phyloP scores from a whole-genome alignment of 2,888 invertebrate species.

The Quadriops clusia region DNA sequence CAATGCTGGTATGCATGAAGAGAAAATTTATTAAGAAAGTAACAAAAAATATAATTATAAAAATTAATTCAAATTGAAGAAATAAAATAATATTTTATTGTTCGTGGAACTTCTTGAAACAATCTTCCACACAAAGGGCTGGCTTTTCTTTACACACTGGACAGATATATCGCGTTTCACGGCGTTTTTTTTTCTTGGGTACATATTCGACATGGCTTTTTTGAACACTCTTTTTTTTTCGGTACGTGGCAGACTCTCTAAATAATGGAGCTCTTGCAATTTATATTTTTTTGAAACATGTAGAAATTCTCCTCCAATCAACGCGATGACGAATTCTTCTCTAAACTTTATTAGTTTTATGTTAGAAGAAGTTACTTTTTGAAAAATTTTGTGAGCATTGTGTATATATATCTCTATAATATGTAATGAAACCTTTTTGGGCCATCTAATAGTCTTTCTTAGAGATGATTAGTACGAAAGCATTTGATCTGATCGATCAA shows the following conservation, averaged over 20 bases:
- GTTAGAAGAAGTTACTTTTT: conserved; percentile 18
- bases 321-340: conserved; percentile 16
- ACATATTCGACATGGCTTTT: conserved; percentile 9
- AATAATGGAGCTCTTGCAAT: conserved; percentile 16
- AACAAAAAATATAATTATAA: too few species aligned
- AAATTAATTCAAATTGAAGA: too few species aligned
- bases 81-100: conserved; percentile 13
- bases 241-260: conserved; percentile 16
- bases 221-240: conserved; percentile 15
- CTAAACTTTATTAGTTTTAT: conserved; percentile 19
- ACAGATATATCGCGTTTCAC: conserved; percentile 19
- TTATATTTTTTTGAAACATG: conserved; percentile 15
- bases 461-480: conserved; percentile 17
- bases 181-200: conserved; percentile 18
- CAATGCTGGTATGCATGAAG: too few species aligned
- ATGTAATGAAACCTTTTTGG: conserved; percentile 11
- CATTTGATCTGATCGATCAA: conserved; percentile 20
- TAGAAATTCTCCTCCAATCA: conserved; percentile 17
- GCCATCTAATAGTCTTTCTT: conserved; percentile 18
- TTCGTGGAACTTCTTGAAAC: conserved; percentile 19
- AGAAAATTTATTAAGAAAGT: too few species aligned
- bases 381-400: conserved; percentile 19
- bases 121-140: conserved; percentile 17
- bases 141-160: conserved; percentile 13
- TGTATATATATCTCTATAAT: conserved; percentile 17